Percentiles rank a stretch among this genome's conserved stretches.
phyloP scores from a whole-genome alignment of 1,140 invertebrate species.

The Danaus melanippus region DNA sequence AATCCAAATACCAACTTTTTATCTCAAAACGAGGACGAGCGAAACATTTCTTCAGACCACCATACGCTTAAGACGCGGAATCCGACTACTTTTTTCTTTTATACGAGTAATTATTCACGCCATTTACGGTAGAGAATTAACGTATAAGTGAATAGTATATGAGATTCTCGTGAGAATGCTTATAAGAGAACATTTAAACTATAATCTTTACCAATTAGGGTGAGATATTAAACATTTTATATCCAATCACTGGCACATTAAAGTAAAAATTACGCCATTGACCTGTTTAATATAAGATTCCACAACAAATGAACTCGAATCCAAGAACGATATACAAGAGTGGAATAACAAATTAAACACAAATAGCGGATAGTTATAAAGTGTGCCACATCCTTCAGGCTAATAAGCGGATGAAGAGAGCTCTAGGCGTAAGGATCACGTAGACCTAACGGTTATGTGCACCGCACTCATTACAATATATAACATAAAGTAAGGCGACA shows the following conservation, averaged over 20 bases:
- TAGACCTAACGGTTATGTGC: slow-evolving; percentile 54
- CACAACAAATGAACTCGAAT: slow-evolving; percentile 1
- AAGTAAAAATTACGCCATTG: too few relatives aligned
- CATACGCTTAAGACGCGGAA: slow-evolving; percentile 33
- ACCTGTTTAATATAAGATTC: background rate
- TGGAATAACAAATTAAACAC: background rate
- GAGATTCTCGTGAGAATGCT: slow-evolving; percentile 43
- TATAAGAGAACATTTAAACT: slow-evolving; percentile 24
- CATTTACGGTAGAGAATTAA: slow-evolving; percentile 58
- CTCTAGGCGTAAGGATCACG: slow-evolving; percentile 52
- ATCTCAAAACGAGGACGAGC: slow-evolving; percentile 27
- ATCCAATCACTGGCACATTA: background rate
- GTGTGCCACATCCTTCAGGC: slow-evolving; percentile 53
- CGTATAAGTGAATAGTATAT: slow-evolving; percentile 35
- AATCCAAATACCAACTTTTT: slow-evolving; percentile 28
- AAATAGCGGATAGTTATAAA: slow-evolving; percentile 29
- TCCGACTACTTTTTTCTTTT: slow-evolving; percentile 51
- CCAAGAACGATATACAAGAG: slow-evolving; percentile 3
- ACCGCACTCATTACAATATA: slow-evolving; percentile 51
- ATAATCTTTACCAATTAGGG: slow-evolving; percentile 26
- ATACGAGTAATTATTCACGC: slow-evolving; percentile 55
- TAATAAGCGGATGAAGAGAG: slow-evolving; percentile 48
- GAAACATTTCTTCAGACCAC: slow-evolving; percentile 24
- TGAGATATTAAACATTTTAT: slow-evolving; percentile 4
- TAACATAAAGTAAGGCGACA: too few relatives aligned